Base-by-base conservation (phyloP, 2,888 invertebrate species). In the Diaphora mendica region DNA sequence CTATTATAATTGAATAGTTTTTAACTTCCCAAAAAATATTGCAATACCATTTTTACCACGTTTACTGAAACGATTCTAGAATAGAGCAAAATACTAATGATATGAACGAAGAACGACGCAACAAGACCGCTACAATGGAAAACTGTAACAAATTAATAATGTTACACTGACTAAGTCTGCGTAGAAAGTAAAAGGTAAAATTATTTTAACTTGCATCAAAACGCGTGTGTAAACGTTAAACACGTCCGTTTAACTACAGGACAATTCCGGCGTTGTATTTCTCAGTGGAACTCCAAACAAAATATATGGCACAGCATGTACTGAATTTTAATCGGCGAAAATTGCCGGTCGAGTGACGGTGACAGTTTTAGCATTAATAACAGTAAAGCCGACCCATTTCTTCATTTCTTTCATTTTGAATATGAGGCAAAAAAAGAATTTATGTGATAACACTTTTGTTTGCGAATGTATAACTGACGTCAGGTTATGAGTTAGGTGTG, bases 271-370 rank as follows among this genome's bases (percentile, higher is more conserved):
- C 78, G 77, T 80, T 82, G 83, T 84, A 84, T 89, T 86, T 87
- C 89, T 88, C 86, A 78, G 78, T 83, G 87, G 86, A 85, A 85
- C 87, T 85, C 90, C 89, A 90, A 90, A 91, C 89, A 89, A 89
- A 91, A 92, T 90, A 89, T 89, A 91, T 91, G 90, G 88, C 79
- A 79, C 82, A 84, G 88, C 87, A 89, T 86, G 85, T 76, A 79
- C 81, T 78, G 92, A 91, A 92, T 92, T 90, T 92, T 91, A 92
- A 92, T 91, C 89, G 91, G 85, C 82, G 86, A 80, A 86, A 91
- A 92, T 90, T 89, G 86, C 81, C 84, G 79, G 79, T 70, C 79
- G 84, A 84, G 78, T 83, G 82, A 82, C 84, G 77, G 81, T 82
- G 86, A 85, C 85, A 84, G 82, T 82, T 86, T 85, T 84, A 85